Percentiles rank a stretch among this genome's conserved stretches.
These are phyloP conservation scores for Leucopternis melanops DNA, from an alignment of 2,113 vertebrate species.

Conservation along the genomic window DNA sequence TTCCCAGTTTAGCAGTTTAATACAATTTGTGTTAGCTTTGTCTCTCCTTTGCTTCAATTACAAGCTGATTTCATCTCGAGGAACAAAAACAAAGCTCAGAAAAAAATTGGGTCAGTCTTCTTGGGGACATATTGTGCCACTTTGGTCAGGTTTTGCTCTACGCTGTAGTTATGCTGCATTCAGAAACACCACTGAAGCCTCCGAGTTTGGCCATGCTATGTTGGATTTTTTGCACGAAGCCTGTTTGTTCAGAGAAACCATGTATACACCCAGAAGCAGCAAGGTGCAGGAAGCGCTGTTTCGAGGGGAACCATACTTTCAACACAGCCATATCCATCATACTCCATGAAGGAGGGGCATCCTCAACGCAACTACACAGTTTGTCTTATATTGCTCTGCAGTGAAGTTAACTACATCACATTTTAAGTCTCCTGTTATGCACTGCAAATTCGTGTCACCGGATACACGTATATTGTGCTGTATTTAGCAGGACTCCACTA, in stretches of 20 bases:
- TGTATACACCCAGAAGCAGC: background rate
- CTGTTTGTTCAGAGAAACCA: background rate
- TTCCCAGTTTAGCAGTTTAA: background rate
- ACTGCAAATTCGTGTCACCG: background rate
- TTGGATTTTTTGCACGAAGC: background rate
- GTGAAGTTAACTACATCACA: background rate
- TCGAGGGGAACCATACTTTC: background rate
- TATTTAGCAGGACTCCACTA: constrained; percentile 1
- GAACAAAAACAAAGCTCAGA: background rate
- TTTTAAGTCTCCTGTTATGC: background rate
- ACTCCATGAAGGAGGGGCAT: background rate
- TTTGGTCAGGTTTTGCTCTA: background rate
- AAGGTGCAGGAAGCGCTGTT: background rate
- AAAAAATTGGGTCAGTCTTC: background rate
- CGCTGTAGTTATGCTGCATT: background rate
- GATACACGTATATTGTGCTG: background rate
- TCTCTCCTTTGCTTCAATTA: background rate
- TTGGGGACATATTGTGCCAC: background rate
- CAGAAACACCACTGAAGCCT: background rate
- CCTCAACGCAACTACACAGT: background rate
- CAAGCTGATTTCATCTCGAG: background rate
- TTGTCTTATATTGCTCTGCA: background rate
- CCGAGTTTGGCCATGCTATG: background rate
- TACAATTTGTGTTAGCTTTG: background rate
- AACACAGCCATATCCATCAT: background rate